Percentiles rank a stretch among this genome's conserved stretches.
phyloP scores from a whole-genome alignment of 2,113 vertebrate genomes.

The Sakesphorus luctuosus region DNA sequence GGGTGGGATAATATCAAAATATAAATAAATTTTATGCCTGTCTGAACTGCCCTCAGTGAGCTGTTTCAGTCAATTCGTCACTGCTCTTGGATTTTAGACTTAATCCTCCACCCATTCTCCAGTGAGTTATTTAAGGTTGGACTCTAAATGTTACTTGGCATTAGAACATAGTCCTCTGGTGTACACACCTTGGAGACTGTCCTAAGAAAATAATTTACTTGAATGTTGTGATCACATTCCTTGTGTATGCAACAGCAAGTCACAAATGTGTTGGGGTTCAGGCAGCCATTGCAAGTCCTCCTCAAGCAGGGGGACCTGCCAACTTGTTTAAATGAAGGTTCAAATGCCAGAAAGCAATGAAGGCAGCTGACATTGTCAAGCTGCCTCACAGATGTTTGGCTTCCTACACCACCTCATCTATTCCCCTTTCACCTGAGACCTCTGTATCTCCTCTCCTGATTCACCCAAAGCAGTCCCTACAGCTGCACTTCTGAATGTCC shows the following conservation, averaged over 20 bases:
- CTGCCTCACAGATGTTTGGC: slow-evolving; percentile 56
- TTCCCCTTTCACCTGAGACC: neutral
- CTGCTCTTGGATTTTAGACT: neutral
- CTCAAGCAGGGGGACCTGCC: neutral
- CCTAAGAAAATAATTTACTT: neutral
- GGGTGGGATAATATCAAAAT: neutral
- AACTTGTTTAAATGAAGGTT: neutral
- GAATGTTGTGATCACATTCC: neutral
- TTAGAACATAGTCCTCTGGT: neutral
- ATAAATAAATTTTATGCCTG: neutral
- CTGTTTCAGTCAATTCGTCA: neutral
- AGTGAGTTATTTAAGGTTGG: neutral
- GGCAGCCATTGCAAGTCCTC: neutral
- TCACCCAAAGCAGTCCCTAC: slow-evolving; percentile 16
- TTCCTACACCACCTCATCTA: neutral
- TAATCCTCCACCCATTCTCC: neutral
- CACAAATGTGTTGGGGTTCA: neutral
- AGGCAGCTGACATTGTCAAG: neutral
- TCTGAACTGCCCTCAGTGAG: neutral
- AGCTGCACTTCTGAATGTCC: slow-evolving; percentile 49
- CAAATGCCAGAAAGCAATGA: slow-evolving; percentile 22
- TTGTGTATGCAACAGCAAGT: neutral
- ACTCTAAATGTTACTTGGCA: neutral
- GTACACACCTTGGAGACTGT: neutral
- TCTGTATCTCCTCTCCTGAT: neutral